phyloP scores from a whole-genome alignment of 2,113 vertebrate species.

The Solenodon paradoxus region DNA sequence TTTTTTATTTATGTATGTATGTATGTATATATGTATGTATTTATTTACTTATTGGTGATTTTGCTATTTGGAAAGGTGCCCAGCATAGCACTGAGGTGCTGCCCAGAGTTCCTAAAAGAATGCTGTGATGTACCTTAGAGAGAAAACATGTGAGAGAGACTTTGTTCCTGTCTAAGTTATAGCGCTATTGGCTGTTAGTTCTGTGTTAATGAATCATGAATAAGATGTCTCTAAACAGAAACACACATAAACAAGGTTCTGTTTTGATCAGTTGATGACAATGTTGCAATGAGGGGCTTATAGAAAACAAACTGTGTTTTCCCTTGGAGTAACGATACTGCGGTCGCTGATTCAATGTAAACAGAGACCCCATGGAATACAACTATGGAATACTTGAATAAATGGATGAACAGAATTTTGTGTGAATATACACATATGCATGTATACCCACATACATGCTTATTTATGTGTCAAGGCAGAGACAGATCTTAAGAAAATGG shows the following conservation, averaged over 20 bases:
- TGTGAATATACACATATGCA: neutral
- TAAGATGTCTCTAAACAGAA: neutral
- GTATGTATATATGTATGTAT: no score
- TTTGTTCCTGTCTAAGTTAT: neutral
- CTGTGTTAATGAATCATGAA: neutral
- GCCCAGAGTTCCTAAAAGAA: neutral
- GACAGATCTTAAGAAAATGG: neutral
- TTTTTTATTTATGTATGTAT: no score
- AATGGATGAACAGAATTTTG: no score
- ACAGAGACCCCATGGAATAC: neutral
- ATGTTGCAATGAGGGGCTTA: neutral
- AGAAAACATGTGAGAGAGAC: neutral
- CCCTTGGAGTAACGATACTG: neutral
- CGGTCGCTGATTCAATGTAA: neutral
- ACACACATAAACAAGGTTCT: neutral
- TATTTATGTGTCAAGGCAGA: neutral
- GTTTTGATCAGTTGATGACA: neutral
- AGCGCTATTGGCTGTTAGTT: neutral
- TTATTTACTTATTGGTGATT: neutral
- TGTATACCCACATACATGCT: neutral
- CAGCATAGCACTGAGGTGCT: neutral
- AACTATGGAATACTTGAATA: neutral
- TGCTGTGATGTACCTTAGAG: neutral
- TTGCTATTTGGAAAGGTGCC: neutral
- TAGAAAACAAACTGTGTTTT: neutral